Percentiles rank a stretch among this genome's conserved stretches.
These are phyloP conservation scores for Malurus splendens DNA, from an alignment of 2,797 vertebrate species.

Conservation along the genomic window DNA sequence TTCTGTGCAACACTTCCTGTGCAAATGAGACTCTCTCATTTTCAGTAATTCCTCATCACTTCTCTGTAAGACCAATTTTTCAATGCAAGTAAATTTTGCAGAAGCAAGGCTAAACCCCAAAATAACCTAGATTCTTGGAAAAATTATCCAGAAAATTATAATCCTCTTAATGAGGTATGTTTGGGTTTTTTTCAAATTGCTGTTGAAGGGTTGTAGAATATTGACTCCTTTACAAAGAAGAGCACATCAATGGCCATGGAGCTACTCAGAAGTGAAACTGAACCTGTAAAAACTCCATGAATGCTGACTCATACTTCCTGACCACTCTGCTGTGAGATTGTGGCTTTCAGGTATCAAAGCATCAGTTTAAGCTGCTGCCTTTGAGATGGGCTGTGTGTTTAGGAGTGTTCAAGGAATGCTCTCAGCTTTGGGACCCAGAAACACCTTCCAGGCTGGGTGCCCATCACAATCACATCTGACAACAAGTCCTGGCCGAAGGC, in stretches of 20 bases:
- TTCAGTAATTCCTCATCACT: not conserved
- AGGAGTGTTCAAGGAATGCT: not conserved
- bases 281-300: not conserved
- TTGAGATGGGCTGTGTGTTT: not conserved
- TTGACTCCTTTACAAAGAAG: not conserved
- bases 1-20: not conserved
- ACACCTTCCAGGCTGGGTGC: not conserved
- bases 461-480: not conserved
- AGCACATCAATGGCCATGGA: not conserved
- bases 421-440: not conserved
- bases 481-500: not conserved
- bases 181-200: not conserved
- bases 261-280: not conserved
- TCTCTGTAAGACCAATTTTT: not conserved
- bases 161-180: not conserved
- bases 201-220: not conserved
- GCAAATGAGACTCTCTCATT: not conserved
- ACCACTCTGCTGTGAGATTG: not conserved
- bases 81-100: not conserved
- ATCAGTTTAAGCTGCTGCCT: not conserved
- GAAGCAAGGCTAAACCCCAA: not conserved
- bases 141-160: not conserved
- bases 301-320: not conserved
- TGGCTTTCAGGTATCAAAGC: not conserved
- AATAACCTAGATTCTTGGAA: not conserved